phyloP scores from a whole-genome alignment of 2,888 invertebrate species.

The Agonopterix alstromeriana region DNA sequence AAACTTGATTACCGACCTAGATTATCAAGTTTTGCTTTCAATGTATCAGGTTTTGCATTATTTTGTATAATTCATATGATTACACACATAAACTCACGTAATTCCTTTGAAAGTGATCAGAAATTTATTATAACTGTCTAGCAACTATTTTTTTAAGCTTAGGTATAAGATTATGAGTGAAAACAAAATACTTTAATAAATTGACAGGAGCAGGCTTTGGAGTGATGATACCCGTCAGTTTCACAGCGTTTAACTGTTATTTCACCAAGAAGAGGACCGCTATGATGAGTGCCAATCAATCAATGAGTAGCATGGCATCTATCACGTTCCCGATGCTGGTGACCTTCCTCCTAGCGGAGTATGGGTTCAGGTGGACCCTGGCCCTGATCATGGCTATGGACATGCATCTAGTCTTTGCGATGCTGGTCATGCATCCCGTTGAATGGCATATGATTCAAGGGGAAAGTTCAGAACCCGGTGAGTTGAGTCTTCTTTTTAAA shows the following conservation, averaged over 20 bases:
- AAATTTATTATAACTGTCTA: too few species aligned
- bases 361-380: slow-evolving; percentile 84
- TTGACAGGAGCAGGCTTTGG: slow-evolving; percentile 81
- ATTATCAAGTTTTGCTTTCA: too few species aligned
- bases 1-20: too few species aligned
- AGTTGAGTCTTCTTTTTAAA: not conserved
- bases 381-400: slow-evolving; percentile 81
- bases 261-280: slow-evolving; percentile 82
- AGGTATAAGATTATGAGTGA: too few species aligned
- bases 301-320: slow-evolving; percentile 80
- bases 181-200: too few species aligned
- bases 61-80: too few species aligned
- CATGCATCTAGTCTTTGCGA: slow-evolving; percentile 80
- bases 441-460: slow-evolving; percentile 79
- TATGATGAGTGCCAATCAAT: slow-evolving; percentile 86
- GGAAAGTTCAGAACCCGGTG: slow-evolving; percentile 28
- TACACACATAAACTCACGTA: too few species aligned
- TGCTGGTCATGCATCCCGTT: slow-evolving; percentile 84
- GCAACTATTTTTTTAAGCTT: too few species aligned
- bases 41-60: too few species aligned
- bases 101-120: too few species aligned
- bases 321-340: slow-evolving; percentile 82
- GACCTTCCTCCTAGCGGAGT: slow-evolving; percentile 76
- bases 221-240: slow-evolving; percentile 83
- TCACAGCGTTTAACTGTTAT: slow-evolving; percentile 85